Evolutionary conservation across 2,888 invertebrate species (phyloP), one percentile per base, ranked within the genome.

Genomic region (Eupithecia subumbrata): DNA sequence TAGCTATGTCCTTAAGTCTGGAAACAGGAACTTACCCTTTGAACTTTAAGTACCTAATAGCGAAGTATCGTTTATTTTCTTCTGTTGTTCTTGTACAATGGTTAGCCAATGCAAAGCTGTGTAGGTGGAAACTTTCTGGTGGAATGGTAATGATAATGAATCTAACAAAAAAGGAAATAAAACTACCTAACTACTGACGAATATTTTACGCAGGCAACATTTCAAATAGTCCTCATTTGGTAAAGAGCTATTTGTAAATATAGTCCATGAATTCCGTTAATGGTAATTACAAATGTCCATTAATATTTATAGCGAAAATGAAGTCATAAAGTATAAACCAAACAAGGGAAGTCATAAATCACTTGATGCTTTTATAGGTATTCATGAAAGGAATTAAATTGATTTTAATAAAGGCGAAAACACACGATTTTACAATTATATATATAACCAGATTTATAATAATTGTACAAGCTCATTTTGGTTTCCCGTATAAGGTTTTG

Each of bases 311-410:
- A 43, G n/a, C 40, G 22, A 34, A 68, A 74, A 77, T 77, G 56
- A 74, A 76, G 77, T 72, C 56, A 68, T 75, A 73, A 74, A 76
- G 69, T 70, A 73, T 77, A 63, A 72, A 71, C 73, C 74, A 48
- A 43, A 75, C 69, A 72, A 63, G 73, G 76, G 69, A 76, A 77
- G 34, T 72, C 43, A 72, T 76, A 76, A 78, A 75, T 77, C 73
- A 77, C 70, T 60, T 18, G 30, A 76, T 74, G 76, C 75, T 74
- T 76, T 76, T 73, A 70, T 72, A 75, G 72, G 16, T 56, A 69
- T 43, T 37, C 71, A 25, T 67, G 64, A 78, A 74, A 75, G 69
- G 75, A 40, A 75, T 74, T 79, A 73, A 72, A 70, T 43, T 70
- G n/a, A 37, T 52, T 63, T 60, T 63, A 71, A 75, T 56, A 68